These are phyloP conservation scores for Drosophila anomalipes DNA, from an alignment of 2,888 invertebrate genomes.

Conservation along the genomic window DNA sequence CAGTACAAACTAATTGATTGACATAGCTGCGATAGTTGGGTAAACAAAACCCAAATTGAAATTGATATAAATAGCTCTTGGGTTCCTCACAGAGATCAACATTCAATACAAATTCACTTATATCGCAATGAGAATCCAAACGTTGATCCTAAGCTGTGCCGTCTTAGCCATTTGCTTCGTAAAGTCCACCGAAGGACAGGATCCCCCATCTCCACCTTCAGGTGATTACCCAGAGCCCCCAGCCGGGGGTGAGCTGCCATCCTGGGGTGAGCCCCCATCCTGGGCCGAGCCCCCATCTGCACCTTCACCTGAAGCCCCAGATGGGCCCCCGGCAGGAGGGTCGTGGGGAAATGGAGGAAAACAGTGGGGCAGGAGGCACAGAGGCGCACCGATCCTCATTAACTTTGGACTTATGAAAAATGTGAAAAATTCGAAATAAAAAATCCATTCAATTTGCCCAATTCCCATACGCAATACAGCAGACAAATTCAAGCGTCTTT, in stretches of 20 bases:
- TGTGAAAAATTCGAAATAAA: background rate
- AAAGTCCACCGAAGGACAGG: background rate
- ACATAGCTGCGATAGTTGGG: background rate
- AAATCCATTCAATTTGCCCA: background rate
- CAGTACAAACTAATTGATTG: background rate
- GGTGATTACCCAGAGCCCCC: no score
- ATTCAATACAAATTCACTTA: background rate
- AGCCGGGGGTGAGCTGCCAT: no score
- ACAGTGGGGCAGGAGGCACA: background rate
- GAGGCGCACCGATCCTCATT: background rate
- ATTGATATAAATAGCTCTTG: background rate
- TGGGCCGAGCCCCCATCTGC: accelerated
- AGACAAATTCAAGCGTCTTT: background rate
- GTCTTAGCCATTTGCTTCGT: background rate
- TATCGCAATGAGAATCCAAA: background rate
- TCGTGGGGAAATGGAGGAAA: background rate
- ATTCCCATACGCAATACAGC: background rate
- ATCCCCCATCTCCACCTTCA: no score
- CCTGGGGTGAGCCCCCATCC: no score
- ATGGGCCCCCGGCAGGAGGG: accelerated
- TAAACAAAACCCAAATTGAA: background rate
- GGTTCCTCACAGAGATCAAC: background rate
- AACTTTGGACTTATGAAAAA: background rate
- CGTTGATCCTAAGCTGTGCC: background rate
- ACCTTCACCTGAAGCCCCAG: accelerated